Conservation (phyloP, 2,797 vertebrate species). For the Pitangus sulphuratus region DNA sequence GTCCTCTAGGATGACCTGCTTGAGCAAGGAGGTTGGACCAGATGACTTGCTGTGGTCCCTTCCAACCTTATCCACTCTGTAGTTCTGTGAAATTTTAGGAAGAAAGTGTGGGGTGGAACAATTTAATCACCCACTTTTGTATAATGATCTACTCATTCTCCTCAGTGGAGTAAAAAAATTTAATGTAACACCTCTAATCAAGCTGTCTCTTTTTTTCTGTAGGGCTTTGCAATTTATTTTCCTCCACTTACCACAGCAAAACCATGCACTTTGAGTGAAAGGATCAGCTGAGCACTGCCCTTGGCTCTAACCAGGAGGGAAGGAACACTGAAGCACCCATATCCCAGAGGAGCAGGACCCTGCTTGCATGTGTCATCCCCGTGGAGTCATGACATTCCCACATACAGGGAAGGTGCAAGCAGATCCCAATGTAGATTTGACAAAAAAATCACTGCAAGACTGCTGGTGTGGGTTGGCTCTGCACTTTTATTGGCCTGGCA, state of each 20-base stretch:
- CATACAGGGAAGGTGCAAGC: fast-evolving
- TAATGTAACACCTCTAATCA: not conserved
- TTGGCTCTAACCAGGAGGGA: not conserved
- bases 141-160: not conserved
- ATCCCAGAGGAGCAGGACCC: not conserved
- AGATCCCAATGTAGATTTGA: not conserved
- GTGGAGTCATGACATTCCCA: fast-evolving
- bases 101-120: not conserved
- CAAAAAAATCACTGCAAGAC: not conserved
- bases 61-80: not conserved
- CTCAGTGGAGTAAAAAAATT: not conserved
- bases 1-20: not conserved
- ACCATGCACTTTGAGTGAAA: not conserved
- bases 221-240: not conserved
- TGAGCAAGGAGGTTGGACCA: not conserved
- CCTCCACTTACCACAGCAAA: not conserved
- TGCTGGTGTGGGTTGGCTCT: fast-evolving
- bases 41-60: not conserved
- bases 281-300: not conserved
- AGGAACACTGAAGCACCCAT: not conserved
- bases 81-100: not conserved
- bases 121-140: not conserved
- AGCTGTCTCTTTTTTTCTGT: not conserved
- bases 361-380: fast-evolving
- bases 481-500: not conserved